phyloP scores from a whole-genome alignment of 53 echinoderm and acorn worm genomes.

The Zoroaster sp. region DNA sequence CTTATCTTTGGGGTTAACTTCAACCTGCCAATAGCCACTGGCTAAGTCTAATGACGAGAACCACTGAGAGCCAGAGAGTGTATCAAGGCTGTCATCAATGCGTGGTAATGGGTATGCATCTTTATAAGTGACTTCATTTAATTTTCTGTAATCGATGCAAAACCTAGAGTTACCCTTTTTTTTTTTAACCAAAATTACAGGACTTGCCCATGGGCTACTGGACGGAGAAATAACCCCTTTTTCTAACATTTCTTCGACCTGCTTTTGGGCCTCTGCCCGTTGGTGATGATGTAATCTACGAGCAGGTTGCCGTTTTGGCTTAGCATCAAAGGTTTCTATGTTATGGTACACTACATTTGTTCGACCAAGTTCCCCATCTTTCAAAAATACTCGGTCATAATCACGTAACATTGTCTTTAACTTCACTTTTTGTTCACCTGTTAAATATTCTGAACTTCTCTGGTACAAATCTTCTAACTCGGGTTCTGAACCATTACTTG shows the following conservation, averaged over 20 bases:
- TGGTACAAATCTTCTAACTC: constrained; percentile 8
- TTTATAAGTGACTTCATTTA: too few species aligned
- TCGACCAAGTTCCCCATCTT: constrained; percentile 42
- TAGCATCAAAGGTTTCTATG: constrained; percentile 19
- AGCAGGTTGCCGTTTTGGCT: constrained; percentile 9
- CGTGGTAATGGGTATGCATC: too few species aligned
- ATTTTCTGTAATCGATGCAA: too few species aligned
- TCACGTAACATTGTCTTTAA: background rate
- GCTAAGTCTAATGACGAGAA: too few species aligned
- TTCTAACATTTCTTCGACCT: constrained; percentile 30
- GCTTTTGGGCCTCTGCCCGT: constrained; percentile 28
- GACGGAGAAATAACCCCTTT: constrained; percentile 19
- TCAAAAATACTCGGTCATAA: constrained; percentile 12
- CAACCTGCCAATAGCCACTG: too few species aligned
- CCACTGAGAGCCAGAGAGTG: too few species aligned
- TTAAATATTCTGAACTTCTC: background rate
- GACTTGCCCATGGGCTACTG: constrained; percentile 52
- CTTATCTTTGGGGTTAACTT: too few species aligned
- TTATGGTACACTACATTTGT: constrained; percentile 33
- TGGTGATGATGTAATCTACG: constrained; percentile 1
- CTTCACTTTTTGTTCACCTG: background rate
- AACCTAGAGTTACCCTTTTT: too few species aligned
- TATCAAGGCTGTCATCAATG: too few species aligned
- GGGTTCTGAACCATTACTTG: background rate
- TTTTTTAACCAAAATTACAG: constrained; percentile 34